Conservation (phyloP, 2,797 vertebrate genomes). For the Pitangus sulphuratus region DNA sequence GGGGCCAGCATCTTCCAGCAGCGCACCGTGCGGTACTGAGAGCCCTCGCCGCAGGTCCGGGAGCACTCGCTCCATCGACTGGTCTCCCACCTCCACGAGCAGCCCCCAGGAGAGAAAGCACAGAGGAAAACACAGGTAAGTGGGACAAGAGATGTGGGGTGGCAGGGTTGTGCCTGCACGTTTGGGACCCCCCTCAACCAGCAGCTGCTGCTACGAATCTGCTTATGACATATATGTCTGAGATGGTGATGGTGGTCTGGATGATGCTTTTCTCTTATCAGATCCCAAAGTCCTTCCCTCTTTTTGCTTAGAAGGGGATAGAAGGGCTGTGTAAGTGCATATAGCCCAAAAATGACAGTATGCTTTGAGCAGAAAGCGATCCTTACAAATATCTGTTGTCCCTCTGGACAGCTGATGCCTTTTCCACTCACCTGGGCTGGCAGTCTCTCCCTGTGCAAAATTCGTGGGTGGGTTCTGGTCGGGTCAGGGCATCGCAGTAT, state of each 20-base stretch:
- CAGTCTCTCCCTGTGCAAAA: conserved; percentile 90
- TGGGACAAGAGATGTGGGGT: accelerated
- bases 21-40: conserved; percentile 87
- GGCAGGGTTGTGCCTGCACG: neutral
- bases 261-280: neutral
- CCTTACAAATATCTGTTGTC: neutral
- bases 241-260: neutral
- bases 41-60: conserved; percentile 85
- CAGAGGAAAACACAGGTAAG: conserved; percentile 8
- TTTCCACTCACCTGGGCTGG: conserved; percentile 82
- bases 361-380: neutral
- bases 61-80: conserved; percentile 90
- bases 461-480: conserved; percentile 88
- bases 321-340: accelerated
- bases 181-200: neutral
- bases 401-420: neutral
- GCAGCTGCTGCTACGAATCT: neutral
- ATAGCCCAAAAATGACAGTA: neutral
- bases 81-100: conserved; percentile 85
- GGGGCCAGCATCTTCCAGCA: conserved; percentile 93
- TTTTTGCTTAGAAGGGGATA: neutral
- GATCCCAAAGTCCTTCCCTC: neutral
- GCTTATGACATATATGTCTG: accelerated
- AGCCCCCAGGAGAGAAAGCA: neutral
- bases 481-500: conserved; percentile 85